A percentile compares a stretch with the other conserved stretches of the same genome.
Evolutionary conservation across 2,888 invertebrate species (phyloP).

Genomic region (Ormyrus nitidulus): DNA sequence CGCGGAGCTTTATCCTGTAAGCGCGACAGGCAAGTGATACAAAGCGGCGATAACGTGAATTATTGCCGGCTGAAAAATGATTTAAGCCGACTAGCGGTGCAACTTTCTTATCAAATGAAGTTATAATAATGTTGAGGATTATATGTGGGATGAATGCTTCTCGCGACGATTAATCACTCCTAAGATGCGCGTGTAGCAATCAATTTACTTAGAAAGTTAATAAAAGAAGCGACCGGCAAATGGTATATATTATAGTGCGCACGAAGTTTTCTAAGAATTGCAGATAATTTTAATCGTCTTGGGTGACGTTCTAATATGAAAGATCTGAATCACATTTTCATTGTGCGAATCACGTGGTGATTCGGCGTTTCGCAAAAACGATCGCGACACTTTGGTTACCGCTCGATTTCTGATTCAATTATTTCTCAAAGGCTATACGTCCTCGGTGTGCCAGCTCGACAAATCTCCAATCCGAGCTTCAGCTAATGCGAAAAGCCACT

Average conservation of each 20-base stretch:
- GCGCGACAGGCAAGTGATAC: neutral
- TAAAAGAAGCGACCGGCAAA: neutral
- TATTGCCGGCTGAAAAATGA: constrained; percentile 8
- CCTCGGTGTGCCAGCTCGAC: no score
- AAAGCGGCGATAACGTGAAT: neutral
- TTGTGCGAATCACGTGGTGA: neutral
- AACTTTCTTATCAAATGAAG: constrained; percentile 25
- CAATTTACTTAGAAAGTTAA: constrained; percentile 18
- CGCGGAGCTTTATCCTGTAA: neutral
- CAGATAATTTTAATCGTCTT: neutral
- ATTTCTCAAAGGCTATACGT: no score
- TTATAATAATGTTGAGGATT: neutral
- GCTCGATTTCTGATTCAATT: no score
- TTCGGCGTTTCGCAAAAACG: neutral
- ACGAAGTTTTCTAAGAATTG: neutral
- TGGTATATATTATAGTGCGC: neutral
- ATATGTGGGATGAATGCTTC: neutral
- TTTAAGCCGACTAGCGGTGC: constrained; percentile 5
- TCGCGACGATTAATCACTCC: constrained; percentile 19
- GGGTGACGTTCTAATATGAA: neutral
- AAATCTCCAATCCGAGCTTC: no score
- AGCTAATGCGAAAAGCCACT: no score
- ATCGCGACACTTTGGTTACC: neutral
- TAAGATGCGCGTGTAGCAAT: neutral
- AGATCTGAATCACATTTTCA: neutral